Evolutionary conservation across 2,113 vertebrate genomes (phyloP).

Genomic region (Ia io): DNA sequence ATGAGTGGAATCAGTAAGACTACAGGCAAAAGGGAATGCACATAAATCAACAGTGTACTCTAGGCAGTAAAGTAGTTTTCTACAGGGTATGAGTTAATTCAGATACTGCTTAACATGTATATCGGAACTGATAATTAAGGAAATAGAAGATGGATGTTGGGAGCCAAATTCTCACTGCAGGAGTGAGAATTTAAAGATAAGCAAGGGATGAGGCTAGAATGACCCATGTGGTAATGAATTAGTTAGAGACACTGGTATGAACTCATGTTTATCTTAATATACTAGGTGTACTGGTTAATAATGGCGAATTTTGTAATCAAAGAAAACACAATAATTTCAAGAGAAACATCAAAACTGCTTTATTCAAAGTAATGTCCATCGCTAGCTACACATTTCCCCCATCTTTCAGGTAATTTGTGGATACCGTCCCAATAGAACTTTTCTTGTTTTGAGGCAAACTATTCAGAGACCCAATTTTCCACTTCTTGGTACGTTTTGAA

Average conservation of each 20-base stretch:
- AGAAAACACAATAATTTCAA: too few relatives aligned
- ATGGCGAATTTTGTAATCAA: too few relatives aligned
- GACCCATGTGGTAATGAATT: background rate
- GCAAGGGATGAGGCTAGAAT: background rate
- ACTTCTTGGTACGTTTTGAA: too few relatives aligned
- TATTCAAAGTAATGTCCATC: too few relatives aligned
- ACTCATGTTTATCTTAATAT: background rate
- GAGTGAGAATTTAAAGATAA: background rate
- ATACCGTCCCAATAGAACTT: too few relatives aligned
- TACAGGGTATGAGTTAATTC: accelerated
- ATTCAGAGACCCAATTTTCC: too few relatives aligned
- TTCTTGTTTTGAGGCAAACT: too few relatives aligned
- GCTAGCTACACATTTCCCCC: too few relatives aligned
- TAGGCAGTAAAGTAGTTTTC: background rate
- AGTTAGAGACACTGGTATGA: background rate
- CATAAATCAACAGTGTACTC: background rate
- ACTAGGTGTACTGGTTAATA: too few relatives aligned
- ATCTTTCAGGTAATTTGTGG: too few relatives aligned
- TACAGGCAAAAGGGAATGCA: background rate
- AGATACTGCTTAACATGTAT: background rate
- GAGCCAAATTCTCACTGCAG: background rate
- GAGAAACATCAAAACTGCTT: too few relatives aligned
- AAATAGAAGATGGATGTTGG: background rate
- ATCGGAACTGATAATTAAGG: background rate
- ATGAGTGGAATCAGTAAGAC: background rate